Evolutionary conservation across 2,113 vertebrate genomes (phyloP).

Genomic region (Colistium nudipinnis): DNA sequence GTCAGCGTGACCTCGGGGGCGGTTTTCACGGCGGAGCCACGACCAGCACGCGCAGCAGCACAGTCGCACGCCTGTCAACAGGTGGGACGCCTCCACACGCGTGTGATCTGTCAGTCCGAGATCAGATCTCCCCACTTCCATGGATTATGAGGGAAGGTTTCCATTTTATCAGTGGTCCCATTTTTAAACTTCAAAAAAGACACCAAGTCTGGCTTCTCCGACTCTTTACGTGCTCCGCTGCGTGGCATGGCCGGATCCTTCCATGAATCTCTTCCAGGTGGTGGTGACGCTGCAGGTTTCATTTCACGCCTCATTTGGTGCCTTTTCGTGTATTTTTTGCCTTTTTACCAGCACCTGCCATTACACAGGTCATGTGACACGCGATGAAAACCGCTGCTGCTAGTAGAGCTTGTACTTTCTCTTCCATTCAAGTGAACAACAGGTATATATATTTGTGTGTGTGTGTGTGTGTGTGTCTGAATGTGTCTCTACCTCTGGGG

Average conservation of each 20-base stretch:
- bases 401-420: conserved; percentile 89
- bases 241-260: not conserved
- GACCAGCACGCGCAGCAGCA: not conserved
- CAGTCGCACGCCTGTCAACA: too few relatives aligned
- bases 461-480: not conserved
- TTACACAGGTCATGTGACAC: conserved; percentile 85
- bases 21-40: not conserved
- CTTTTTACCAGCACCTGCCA: conserved; percentile 86
- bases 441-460: conserved; percentile 22
- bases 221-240: too few relatives aligned
- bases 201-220: too few relatives aligned
- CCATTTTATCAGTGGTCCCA: too few relatives aligned
- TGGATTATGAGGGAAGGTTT: too few relatives aligned
- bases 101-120: too few relatives aligned
- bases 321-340: conserved; percentile 89
- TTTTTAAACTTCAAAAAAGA: too few relatives aligned
- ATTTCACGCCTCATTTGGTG: conserved; percentile 87
- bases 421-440: conserved; percentile 84
- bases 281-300: conserved; percentile 36
- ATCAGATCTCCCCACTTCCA: too few relatives aligned
- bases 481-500: not conserved
- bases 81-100: too few relatives aligned
- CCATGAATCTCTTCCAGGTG: conserved; percentile 33
- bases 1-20: too few relatives aligned
- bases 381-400: conserved; percentile 88